These are phyloP conservation scores for Thelaira solivaga DNA, from an alignment of 2,888 invertebrate genomes.

Conservation along the genomic window DNA sequence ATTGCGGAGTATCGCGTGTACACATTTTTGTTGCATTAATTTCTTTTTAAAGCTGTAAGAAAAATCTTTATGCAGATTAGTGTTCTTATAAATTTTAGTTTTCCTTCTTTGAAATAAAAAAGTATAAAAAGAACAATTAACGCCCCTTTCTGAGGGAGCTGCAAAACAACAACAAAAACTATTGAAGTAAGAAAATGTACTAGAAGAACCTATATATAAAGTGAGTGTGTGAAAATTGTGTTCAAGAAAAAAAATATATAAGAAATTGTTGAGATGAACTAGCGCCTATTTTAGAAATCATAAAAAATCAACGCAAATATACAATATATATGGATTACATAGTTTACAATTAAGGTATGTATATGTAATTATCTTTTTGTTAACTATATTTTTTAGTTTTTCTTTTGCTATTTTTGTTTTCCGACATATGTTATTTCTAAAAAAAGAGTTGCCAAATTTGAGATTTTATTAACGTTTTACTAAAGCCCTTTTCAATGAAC, in stretches of 20 bases:
- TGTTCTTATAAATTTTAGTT: conserved; percentile 24
- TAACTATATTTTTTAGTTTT: neutral
- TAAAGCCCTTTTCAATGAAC: neutral
- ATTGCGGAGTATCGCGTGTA: neutral
- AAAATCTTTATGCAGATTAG: conserved; percentile 9
- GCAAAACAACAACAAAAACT: conserved; percentile 22
- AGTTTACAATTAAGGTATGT: conserved; percentile 42
- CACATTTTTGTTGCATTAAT: neutral
- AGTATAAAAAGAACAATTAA: conserved; percentile 25
- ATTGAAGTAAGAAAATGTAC: neutral
- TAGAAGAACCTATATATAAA: conserved; percentile 11
- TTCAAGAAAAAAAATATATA: conserved; percentile 2
- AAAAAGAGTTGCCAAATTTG: conserved; percentile 45
- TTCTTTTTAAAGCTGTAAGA: neutral
- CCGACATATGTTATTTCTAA: conserved; percentile 31
- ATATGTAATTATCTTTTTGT: conserved; percentile 11
- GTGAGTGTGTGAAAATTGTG: conserved; percentile 22
- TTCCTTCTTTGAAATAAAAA: conserved; percentile 7
- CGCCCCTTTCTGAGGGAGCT: conserved; percentile 56
- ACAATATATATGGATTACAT: conserved; percentile 30
- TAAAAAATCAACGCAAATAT: neutral
- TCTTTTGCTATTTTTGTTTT: neutral
- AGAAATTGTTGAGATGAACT: conserved; percentile 1
- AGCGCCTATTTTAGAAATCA: conserved; percentile 8
- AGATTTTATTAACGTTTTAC: neutral